A percentile compares a stretch with the other conserved stretches of the same genome.
These are phyloP conservation scores for Plagodis dolabraria DNA, from an alignment of 2,888 invertebrate species.

Conservation along the genomic window DNA sequence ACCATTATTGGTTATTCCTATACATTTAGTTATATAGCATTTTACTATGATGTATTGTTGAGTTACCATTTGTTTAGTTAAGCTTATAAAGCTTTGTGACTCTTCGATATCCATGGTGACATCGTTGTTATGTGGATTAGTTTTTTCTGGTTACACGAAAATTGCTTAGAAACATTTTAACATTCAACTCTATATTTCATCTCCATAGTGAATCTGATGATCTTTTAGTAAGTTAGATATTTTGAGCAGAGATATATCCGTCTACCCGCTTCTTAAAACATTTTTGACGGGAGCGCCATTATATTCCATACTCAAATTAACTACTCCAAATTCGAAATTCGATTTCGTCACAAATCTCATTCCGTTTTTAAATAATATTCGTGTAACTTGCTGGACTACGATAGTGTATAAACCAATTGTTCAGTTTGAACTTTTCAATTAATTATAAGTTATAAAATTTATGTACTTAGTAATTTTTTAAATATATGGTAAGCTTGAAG, in stretches of 20 bases:
- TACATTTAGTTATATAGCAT: neutral
- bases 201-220: too few relatives aligned
- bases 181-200: too few relatives aligned
- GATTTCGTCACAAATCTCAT: too few relatives aligned
- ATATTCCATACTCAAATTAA: too few relatives aligned
- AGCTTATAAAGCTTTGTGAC: constrained; percentile 16
- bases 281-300: too few relatives aligned
- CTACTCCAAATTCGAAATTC: too few relatives aligned
- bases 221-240: too few relatives aligned
- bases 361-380: too few relatives aligned
- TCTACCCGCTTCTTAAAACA: too few relatives aligned
- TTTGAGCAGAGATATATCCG: too few relatives aligned
- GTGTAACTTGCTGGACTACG: too few relatives aligned
- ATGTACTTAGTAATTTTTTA: constrained; percentile 39
- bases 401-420: neutral
- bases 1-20: neutral
- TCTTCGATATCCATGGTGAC: constrained; percentile 8
- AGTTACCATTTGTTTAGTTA: neutral
- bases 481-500: constrained; percentile 52
- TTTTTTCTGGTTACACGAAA: constrained; percentile 26
- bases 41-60: neutral
- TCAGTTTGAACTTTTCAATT: constrained; percentile 36
- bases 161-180: too few relatives aligned
- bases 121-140: constrained; percentile 41
- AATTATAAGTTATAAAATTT: constrained; percentile 40